Conservation (phyloP, 2,888 invertebrate species). For the Campopleginae sp. region DNA sequence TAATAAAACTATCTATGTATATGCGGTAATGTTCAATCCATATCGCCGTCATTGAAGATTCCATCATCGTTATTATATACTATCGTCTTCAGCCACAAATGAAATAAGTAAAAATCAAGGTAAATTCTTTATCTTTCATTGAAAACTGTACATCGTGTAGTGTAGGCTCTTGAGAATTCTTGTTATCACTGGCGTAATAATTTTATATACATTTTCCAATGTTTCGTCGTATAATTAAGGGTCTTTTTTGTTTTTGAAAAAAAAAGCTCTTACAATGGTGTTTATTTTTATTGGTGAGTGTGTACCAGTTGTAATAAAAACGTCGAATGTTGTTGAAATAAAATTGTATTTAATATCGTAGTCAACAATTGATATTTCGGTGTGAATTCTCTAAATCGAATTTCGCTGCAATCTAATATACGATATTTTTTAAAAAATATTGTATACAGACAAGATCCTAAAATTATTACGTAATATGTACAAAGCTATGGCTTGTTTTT, state of each 20-base stretch:
- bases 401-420: conserved; percentile 36
- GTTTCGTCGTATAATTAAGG: conserved; percentile 52
- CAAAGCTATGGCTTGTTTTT: conserved; percentile 37
- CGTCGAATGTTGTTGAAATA: conserved; percentile 17
- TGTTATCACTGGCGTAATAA: conserved; percentile 78
- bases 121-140: conserved; percentile 73
- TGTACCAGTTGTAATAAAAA: conserved; percentile 35
- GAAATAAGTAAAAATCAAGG: conserved; percentile 77
- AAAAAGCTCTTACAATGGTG: conserved; percentile 26
- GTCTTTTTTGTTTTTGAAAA: conserved; percentile 39
- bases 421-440: conserved; percentile 40
- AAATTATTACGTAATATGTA: conserved; percentile 47
- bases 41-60: conserved; percentile 73
- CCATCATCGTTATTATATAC: conserved; percentile 57
- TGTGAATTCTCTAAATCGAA: conserved; percentile 18
- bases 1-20: conserved; percentile 79
- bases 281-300: conserved; percentile 2
- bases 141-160: conserved; percentile 79
- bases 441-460: conserved; percentile 47
- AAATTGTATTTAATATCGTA: conserved; percentile 26
- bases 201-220: conserved; percentile 67
- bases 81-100: conserved; percentile 70
- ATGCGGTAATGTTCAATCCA: conserved; percentile 77
- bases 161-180: conserved; percentile 80
- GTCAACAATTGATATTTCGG: conserved; percentile 36